Percentiles rank a stretch among this genome's conserved stretches.
These are phyloP conservation scores for Pachymerium ferrugineum DNA, from an alignment of 2,888 invertebrate species.

Conservation along the genomic window DNA sequence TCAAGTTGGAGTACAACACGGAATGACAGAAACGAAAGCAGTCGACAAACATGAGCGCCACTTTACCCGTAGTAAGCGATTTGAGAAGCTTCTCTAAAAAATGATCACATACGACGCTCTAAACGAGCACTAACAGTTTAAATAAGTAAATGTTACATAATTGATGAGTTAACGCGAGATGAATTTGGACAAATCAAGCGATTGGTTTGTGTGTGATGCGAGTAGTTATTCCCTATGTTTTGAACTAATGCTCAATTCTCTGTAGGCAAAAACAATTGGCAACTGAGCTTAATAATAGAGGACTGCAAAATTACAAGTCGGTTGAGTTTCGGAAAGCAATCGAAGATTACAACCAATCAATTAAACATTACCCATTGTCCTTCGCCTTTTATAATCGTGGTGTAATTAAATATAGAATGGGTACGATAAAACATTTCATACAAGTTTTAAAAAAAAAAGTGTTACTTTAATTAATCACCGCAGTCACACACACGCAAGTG, in stretches of 20 bases:
- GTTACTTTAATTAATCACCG: too few relatives aligned
- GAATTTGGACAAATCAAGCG: not conserved
- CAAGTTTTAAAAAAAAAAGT: too few relatives aligned
- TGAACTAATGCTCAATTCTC: not conserved
- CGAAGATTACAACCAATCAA: not conserved
- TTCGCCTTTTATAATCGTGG: not conserved
- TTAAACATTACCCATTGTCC: not conserved
- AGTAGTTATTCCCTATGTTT: too few relatives aligned
- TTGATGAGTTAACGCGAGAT: too few relatives aligned
- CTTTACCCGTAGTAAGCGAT: too few relatives aligned
- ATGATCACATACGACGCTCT: not conserved
- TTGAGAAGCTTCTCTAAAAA: too few relatives aligned
- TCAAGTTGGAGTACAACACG: not conserved
- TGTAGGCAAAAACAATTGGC: not conserved
- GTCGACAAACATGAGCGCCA: not conserved
- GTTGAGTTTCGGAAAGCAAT: constrained; percentile 16
- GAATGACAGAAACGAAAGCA: constrained; percentile 1
- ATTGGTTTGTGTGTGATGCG: not conserved
- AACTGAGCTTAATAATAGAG: not conserved
- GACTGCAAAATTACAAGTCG: not conserved
- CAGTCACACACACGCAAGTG: too few relatives aligned
- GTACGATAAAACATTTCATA: not conserved
- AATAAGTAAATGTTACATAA: too few relatives aligned
- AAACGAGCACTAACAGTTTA: too few relatives aligned
- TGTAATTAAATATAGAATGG: not conserved